A percentile compares a stretch with the other conserved stretches of the same genome.
Evolutionary conservation across 64 coral and sea anemone species (phyloP).

Genomic region (Pachyseris speciosa): DNA sequence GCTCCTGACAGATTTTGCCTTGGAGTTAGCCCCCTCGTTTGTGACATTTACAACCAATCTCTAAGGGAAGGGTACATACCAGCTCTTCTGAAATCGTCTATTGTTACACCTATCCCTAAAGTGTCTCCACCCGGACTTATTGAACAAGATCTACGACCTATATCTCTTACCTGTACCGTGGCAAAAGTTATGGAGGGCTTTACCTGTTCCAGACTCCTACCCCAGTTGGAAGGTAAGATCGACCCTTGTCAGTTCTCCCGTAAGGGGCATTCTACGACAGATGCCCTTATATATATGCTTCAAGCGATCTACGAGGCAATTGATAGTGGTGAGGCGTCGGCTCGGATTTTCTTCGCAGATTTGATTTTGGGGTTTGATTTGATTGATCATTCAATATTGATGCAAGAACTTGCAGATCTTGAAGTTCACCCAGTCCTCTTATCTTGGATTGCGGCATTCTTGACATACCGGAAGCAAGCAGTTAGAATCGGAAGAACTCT

Average conservation of each 20-base stretch:
- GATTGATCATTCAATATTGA: too few relatives aligned
- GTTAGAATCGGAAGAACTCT: too few relatives aligned
- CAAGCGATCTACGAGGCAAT: too few relatives aligned
- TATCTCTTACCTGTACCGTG: conserved; percentile 26
- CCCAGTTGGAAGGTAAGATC: conserved; percentile 5
- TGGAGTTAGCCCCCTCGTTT: conserved; percentile 26
- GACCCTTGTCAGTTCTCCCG: conserved; percentile 21
- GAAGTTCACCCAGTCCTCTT: too few relatives aligned
- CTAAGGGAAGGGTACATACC: conserved; percentile 61
- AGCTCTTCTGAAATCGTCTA: conserved; percentile 36
- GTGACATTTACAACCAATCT: conserved; percentile 73
- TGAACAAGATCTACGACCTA: conserved; percentile 49
- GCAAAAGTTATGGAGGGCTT: conserved; percentile 43
- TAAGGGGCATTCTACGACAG: conserved; percentile 4
- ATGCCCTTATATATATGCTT: conserved; percentile 17
- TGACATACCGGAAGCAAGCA: too few relatives aligned
- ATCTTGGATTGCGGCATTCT: too few relatives aligned
- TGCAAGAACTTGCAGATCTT: too few relatives aligned
- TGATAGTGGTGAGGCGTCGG: too few relatives aligned
- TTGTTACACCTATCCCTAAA: conserved; percentile 47
- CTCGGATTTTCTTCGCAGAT: too few relatives aligned
- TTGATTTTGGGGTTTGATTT: too few relatives aligned
- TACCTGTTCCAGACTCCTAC: conserved; percentile 5
- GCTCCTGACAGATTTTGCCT: too few relatives aligned
- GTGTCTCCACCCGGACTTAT: conserved; percentile 6